Evolutionary conservation across 2,113 vertebrate genomes (phyloP).

Genomic region (Apus apus): DNA sequence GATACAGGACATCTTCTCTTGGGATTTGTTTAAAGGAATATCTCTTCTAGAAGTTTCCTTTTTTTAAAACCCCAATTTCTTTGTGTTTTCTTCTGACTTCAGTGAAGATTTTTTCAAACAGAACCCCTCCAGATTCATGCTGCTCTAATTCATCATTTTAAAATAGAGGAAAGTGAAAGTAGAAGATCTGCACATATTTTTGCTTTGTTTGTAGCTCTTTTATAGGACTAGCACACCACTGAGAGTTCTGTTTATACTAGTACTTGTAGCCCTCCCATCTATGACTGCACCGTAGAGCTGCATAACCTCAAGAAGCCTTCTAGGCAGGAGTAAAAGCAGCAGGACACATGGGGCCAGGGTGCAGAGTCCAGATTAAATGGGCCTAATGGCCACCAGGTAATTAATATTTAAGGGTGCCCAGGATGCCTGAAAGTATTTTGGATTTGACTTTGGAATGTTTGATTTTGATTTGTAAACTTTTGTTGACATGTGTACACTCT

Average conservation of each 20-base stretch:
- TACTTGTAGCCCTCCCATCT: neutral
- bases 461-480: neutral
- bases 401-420: neutral
- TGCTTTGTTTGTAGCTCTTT: neutral
- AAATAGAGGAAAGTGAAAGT: neutral
- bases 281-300: neutral
- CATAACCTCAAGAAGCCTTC: neutral
- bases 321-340: neutral
- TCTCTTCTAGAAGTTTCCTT: neutral
- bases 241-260: neutral
- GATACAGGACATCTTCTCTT: neutral
- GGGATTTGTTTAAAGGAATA: neutral
- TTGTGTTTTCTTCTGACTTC: neutral
- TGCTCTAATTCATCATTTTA: neutral
- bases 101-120: neutral
- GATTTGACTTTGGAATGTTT: neutral
- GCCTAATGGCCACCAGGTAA: neutral
- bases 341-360: neutral
- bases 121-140: neutral
- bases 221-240: neutral
- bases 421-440: neutral
- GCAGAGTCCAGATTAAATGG: neutral
- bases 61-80: neutral
- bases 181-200: neutral
- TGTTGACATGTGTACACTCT: neutral